Percentiles rank a stretch among this genome's conserved stretches.
These are phyloP conservation scores for Sitobion miscanthi DNA, from an alignment of 1,140 invertebrate genomes.

Conservation along the genomic window DNA sequence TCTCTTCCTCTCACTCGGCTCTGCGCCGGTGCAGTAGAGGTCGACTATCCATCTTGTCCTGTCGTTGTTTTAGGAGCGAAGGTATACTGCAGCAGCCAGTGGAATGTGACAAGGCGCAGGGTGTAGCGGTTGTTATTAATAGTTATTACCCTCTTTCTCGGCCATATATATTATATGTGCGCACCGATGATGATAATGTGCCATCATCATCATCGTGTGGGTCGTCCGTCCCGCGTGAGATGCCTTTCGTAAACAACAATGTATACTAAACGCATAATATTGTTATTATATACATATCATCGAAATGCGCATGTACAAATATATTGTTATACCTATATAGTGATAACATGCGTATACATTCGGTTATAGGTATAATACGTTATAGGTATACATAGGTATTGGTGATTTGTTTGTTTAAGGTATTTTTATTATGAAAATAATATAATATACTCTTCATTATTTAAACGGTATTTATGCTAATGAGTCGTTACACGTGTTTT, in stretches of 20 bases:
- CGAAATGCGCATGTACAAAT: background rate
- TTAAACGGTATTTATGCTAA: constrained; percentile 39
- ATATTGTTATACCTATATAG: background rate
- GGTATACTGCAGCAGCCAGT: background rate
- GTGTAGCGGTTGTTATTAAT: constrained; percentile 38
- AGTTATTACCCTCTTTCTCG: constrained; percentile 48
- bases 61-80: constrained; percentile 30
- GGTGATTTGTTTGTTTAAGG: constrained; percentile 38
- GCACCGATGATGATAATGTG: background rate
- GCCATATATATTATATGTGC: background rate
- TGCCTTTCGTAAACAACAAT: constrained; percentile 18
- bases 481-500: constrained; percentile 35
- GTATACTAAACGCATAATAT: background rate
- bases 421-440: background rate
- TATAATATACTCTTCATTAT: background rate
- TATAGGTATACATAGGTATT: no score
- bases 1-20: background rate
- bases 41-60: constrained; percentile 11
- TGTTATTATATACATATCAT: background rate
- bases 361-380: background rate
- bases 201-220: constrained; percentile 12
- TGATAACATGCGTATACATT: no score
- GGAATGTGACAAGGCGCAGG: constrained; percentile 36
- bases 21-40: background rate
- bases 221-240: background rate